A percentile compares a stretch with the other conserved stretches of the same genome.
Conservation (phyloP, 2,888 invertebrate genomes). For the Troglohyphantes excavatus region DNA sequence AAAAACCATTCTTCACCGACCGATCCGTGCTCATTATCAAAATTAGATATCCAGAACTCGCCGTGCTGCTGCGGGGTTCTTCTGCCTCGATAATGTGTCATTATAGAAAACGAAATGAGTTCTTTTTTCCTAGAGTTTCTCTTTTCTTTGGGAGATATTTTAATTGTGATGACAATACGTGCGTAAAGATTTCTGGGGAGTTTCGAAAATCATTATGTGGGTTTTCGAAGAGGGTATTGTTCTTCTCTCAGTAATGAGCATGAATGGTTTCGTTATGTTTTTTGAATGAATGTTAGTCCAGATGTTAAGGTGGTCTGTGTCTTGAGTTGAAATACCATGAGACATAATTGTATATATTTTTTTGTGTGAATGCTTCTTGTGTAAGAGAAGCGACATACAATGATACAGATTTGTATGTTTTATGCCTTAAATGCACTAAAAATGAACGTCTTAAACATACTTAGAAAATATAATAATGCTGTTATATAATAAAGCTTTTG, state of each 20-base stretch:
- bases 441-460: too few species aligned
- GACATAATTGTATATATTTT: too few species aligned
- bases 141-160: neutral
- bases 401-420: too few species aligned
- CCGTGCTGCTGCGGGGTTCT: neutral
- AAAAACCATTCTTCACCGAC: neutral
- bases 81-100: conserved; percentile 2
- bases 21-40: conserved; percentile 18
- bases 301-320: too few species aligned
- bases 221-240: neutral
- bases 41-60: conserved; percentile 11
- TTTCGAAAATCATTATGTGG: conserved; percentile 5
- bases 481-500: too few species aligned
- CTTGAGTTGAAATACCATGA: too few species aligned
- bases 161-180: conserved; percentile 3
- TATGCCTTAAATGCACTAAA: too few species aligned
- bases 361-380: too few species aligned
- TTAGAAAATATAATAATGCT: too few species aligned
- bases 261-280: too few species aligned
- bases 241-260: neutral
- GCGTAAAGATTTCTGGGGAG: neutral
- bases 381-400: too few species aligned
- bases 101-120: conserved; percentile 9
- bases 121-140: neutral
- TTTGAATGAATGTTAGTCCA: too few species aligned